phyloP scores from a whole-genome alignment of 2,113 vertebrate genomes.

The Microcebus tavaratra region DNA sequence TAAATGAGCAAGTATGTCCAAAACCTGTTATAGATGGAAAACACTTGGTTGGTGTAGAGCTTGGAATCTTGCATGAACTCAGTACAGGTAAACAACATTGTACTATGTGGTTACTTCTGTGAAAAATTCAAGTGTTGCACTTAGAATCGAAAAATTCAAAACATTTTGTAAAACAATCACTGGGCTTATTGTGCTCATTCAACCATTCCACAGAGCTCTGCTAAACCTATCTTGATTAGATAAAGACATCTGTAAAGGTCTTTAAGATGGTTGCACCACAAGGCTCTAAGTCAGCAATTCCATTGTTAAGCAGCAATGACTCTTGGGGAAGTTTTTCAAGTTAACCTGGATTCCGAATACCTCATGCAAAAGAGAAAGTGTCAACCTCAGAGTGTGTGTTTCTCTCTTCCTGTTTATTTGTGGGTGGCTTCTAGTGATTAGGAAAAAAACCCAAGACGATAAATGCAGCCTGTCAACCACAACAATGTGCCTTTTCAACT shows the following conservation, averaged over 20 bases:
- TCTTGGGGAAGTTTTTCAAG: neutral
- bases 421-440: constrained; percentile 17
- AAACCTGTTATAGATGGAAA: neutral
- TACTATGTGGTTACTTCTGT: neutral
- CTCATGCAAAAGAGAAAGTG: neutral
- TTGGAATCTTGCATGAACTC: neutral
- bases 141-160: neutral
- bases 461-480: constrained; percentile 15
- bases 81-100: neutral
- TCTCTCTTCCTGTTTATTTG: constrained; percentile 35
- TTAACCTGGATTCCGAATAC: neutral
- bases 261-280: neutral
- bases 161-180: neutral
- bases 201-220: neutral
- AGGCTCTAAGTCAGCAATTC: neutral
- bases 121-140: neutral
- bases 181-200: neutral
- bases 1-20: neutral
- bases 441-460: neutral
- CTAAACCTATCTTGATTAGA: neutral
- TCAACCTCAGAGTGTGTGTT: neutral
- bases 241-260: neutral
- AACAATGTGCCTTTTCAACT: constrained; percentile 29
- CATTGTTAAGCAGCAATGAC: neutral
- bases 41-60: neutral